Base-by-base conservation (phyloP, 2,888 invertebrate species). In the Amblyteles armatorius region DNA sequence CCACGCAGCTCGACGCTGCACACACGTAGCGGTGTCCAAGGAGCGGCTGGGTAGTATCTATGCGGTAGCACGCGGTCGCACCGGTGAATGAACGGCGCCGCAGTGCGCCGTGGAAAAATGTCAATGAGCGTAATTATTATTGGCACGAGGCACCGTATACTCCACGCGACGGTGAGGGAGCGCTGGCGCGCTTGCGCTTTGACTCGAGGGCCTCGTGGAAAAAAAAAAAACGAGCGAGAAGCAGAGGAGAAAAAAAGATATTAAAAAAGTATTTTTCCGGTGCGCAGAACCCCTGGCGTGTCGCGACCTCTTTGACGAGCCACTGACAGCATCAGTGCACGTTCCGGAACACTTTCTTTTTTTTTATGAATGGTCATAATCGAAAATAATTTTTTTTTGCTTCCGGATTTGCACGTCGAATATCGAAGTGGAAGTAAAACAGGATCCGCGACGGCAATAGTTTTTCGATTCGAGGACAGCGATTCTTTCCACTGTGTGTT, bases 91-190 rank as follows among this genome's bases (percentile, higher is more conserved):
- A 88, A 88, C 86, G 81, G 74, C 74, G 74, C 68, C 19, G 48
- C 48, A 4, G n/a, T 73, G 65, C 67, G 48, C 52, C 72, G 73
- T 63, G 74, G 29, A 92, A 91, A 91, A 92, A 92, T 92, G 91
- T 91, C 91, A 92, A 91, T 90, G 91, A 92, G 91, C 87, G 91
- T 90, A 92, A 92, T 92, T 92, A 92, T 92, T 91, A 89, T 91
- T 91, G 90, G 60, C 88, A 88, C 88, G 88, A 89, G 87, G 79
- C 78, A 68, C 78, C 78, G 83, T 87, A 86, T 87, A 82, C 87
- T 84, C 82, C 55, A 60, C 50, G 40, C n/a, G 36, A 71, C 44
- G 33, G 67, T 26, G 52, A 65, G 48, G 76, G 55, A 63, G 29
- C 29, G 16, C 19, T 57, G 16, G 36, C 73, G 83, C 82, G 87